These are phyloP conservation scores for Blastobasis adustella DNA, from an alignment of 2,888 invertebrate genomes.

Conservation along the genomic window DNA sequence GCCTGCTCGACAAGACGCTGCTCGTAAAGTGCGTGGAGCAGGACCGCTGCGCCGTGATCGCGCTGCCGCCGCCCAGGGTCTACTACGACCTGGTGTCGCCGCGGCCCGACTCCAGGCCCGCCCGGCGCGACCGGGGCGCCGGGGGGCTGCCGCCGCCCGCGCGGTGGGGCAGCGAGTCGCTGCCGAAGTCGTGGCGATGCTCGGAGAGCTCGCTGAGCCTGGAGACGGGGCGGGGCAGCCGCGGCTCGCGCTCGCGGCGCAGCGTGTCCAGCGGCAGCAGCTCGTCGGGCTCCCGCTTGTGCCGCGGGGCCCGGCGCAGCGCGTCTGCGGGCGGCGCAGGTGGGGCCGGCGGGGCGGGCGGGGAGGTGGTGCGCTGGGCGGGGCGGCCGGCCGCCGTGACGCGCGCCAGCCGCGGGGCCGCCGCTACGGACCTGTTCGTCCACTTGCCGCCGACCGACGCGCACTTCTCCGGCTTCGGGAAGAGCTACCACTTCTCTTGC, in stretches of 20 bases:
- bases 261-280: constrained; percentile 32
- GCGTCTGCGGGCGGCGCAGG: constrained; percentile 21
- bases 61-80: constrained; percentile 57
- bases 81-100: constrained; percentile 56
- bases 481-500: constrained; percentile 72
- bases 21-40: constrained; percentile 57
- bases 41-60: constrained; percentile 65
- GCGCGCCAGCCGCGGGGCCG: constrained; percentile 70
- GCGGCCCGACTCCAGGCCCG: constrained; percentile 29
- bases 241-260: constrained; percentile 33
- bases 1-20: constrained; percentile 59
- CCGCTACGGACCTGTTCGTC: constrained; percentile 62
- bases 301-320: constrained; percentile 19
- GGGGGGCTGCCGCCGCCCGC: constrained; percentile 33
- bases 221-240: constrained; percentile 36
- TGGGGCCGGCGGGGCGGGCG: constrained; percentile 28
- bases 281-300: neutral
- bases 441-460: constrained; percentile 65
- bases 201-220: constrained; percentile 59
- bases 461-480: constrained; percentile 70
- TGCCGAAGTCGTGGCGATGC: constrained; percentile 64
- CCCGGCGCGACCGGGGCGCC: constrained; percentile 27
- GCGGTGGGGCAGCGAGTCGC: constrained; percentile 56
- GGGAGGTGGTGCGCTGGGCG: constrained; percentile 36
- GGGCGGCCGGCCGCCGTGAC: constrained; percentile 66